phyloP scores from a whole-genome alignment of 2,888 invertebrate species.

The Eupithecia insigniata region DNA sequence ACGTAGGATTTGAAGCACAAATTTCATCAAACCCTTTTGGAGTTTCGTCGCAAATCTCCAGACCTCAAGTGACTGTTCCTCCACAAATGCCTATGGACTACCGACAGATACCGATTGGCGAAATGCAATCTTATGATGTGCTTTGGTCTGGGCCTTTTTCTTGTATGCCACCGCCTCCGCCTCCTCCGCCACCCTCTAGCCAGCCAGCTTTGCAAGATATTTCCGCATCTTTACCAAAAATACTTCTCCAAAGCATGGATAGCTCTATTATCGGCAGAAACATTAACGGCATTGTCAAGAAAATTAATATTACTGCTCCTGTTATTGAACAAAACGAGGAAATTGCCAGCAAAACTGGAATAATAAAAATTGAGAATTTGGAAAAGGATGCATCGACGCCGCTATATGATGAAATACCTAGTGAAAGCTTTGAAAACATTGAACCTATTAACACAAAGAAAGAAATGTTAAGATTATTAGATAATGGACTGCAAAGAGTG shows the following conservation, averaged over 20 bases:
- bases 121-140: neutral
- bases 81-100: neutral
- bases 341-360: neutral
- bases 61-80: neutral
- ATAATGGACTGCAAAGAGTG: neutral
- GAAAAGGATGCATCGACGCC: neutral
- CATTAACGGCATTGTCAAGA: neutral
- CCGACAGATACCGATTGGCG: neutral
- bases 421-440: neutral
- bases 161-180: neutral
- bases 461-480: neutral
- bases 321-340: neutral
- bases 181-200: neutral
- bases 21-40: neutral
- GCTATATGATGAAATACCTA: neutral
- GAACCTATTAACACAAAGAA: neutral
- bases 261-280: slow-evolving; percentile 1
- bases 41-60: neutral
- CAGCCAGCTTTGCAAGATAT: neutral
- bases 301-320: neutral
- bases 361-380: neutral
- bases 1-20: neutral
- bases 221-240: neutral
- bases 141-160: neutral
- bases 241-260: neutral